Conservation (phyloP, 1,140 invertebrate species). For the Leptinotarsa lineolata region DNA sequence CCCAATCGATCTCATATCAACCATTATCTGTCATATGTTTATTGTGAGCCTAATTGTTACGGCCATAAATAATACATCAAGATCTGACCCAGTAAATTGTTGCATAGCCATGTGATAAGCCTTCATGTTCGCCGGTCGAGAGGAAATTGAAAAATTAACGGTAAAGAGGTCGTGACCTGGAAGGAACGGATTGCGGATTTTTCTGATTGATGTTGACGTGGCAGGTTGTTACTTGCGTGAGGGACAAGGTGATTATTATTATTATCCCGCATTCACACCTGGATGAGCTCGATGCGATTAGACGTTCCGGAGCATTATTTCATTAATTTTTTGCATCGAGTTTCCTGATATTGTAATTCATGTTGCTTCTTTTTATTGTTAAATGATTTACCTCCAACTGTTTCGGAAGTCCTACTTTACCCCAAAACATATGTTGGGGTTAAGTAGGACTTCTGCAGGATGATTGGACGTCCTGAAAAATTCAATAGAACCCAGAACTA, state of each 20-base stretch:
- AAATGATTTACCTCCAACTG: too few species aligned
- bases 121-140: neutral
- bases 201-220: neutral
- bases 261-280: neutral
- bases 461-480: too few species aligned
- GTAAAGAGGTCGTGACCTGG: slow-evolving; percentile 7
- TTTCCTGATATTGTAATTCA: too few species aligned
- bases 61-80: slow-evolving; percentile 16
- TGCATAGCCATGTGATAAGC: neutral
- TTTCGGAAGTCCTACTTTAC: too few species aligned
- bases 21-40: slow-evolving; percentile 14
- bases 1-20: slow-evolving; percentile 21
- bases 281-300: neutral
- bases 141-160: slow-evolving; percentile 8
- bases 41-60: slow-evolving; percentile 21
- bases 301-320: too few species aligned
- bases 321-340: too few species aligned
- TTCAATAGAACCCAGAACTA: too few species aligned
- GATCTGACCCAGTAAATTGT: slow-evolving; percentile 17
- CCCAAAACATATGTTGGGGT: too few species aligned
- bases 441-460: too few species aligned
- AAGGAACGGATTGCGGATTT: neutral
- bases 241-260: neutral
- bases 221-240: neutral
- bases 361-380: too few species aligned